These are phyloP conservation scores for Riparia riparia DNA, from an alignment of 2,113 vertebrate species.

Conservation along the genomic window DNA sequence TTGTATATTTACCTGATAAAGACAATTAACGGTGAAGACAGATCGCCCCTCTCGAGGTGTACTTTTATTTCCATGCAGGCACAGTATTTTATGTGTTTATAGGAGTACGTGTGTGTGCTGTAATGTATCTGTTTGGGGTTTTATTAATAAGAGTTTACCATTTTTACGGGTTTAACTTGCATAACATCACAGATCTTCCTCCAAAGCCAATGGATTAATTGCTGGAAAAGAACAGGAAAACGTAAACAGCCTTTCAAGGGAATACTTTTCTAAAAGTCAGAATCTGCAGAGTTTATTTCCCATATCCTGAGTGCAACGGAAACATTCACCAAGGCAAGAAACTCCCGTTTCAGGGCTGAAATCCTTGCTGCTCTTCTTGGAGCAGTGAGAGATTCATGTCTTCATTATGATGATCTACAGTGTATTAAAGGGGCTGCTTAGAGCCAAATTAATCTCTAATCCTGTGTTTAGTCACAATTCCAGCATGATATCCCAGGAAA, in stretches of 20 bases:
- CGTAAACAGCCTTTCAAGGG: conserved; percentile 59
- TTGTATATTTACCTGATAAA: neutral
- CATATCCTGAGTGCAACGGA: neutral
- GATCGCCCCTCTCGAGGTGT: neutral
- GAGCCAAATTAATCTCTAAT: neutral
- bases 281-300: conserved; percentile 25
- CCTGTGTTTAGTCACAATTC: neutral
- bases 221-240: conserved; percentile 58
- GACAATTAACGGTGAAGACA: neutral
- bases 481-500: accelerated
- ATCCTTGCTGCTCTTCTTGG: neutral
- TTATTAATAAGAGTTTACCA: conserved; percentile 66
- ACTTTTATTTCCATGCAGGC: neutral
- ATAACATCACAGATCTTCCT: conserved; percentile 50
- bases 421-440: conserved; percentile 35
- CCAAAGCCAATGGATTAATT: conserved; percentile 58
- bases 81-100: neutral
- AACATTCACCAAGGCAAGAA: neutral
- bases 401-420: conserved; percentile 60
- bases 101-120: conserved; percentile 5
- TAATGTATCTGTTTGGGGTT: conserved; percentile 54
- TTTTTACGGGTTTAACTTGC: conserved; percentile 64
- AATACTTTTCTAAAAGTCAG: conserved; percentile 58
- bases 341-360: neutral
- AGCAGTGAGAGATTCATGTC: neutral